Conservation (phyloP, 2,888 invertebrate species). For the Ypsolopha sequella region DNA sequence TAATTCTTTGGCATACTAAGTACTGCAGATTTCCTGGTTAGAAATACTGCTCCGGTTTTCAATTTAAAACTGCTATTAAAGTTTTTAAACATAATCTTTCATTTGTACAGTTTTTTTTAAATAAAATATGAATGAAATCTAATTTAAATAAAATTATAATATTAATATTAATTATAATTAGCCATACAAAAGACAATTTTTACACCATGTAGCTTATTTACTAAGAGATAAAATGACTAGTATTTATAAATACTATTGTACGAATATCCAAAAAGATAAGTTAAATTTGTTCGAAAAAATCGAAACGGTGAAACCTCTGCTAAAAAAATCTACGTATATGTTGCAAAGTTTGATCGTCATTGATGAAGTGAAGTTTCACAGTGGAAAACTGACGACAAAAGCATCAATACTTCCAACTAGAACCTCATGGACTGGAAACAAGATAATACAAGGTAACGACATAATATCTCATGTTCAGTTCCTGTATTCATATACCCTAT, state of each 20-base stretch:
- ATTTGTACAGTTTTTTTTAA: not conserved
- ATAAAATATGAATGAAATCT: not conserved
- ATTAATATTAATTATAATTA: not conserved
- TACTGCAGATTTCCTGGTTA: conserved; percentile 6
- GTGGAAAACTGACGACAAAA: too few relatives aligned
- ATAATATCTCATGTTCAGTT: too few relatives aligned
- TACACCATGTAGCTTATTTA: conserved; percentile 6
- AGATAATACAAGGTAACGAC: too few relatives aligned
- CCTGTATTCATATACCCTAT: conserved; percentile 12
- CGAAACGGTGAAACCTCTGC: too few relatives aligned
- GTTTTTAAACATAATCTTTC: not conserved
- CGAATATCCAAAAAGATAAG: not conserved
- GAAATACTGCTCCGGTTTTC: not conserved
- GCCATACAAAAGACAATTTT: conserved; percentile 6
- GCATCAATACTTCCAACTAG: too few relatives aligned
- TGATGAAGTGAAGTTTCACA: too few relatives aligned
- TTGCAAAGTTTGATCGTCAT: too few relatives aligned
- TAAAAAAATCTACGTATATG: too few relatives aligned
- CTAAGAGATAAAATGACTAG: conserved; percentile 10
- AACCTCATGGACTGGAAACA: too few relatives aligned
- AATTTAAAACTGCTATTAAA: not conserved
- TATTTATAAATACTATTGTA: conserved; percentile 1
- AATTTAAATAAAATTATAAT: not conserved
- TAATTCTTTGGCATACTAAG: conserved; percentile 8
- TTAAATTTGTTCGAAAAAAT: too few relatives aligned